Evolutionary conservation across 2,797 vertebrate species (phyloP).

Genomic region (Oreochromis mossambicus): DNA sequence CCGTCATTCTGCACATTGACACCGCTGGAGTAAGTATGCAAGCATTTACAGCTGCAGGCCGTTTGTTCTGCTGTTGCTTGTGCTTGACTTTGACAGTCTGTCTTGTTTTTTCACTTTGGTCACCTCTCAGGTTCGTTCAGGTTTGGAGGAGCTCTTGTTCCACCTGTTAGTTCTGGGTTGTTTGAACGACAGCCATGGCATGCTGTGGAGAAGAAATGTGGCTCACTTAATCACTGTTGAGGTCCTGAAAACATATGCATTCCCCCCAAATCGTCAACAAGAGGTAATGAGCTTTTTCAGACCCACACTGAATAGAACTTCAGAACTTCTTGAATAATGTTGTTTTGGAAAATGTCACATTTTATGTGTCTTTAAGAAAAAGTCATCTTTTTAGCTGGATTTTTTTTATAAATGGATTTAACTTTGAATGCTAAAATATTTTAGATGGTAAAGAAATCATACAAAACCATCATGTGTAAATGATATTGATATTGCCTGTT

Average conservation of each 20-base stretch:
- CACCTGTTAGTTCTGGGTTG: constrained; percentile 72
- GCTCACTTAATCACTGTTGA: constrained; percentile 74
- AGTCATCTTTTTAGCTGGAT: neutral
- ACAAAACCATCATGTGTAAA: neutral
- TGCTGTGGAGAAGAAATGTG: constrained; percentile 74
- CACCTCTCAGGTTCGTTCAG: constrained; percentile 64
- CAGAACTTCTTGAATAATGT: neutral
- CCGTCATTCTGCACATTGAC: constrained; percentile 76
- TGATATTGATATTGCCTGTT: neutral
- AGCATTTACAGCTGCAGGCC: neutral
- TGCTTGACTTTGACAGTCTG: neutral
- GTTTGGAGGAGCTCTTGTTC: constrained; percentile 77
- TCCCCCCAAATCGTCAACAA: constrained; percentile 27
- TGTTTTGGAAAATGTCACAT: neutral
- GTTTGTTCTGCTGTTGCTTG: neutral
- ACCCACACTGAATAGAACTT: neutral
- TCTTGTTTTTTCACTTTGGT: neutral
- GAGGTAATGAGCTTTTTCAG: constrained; percentile 55
- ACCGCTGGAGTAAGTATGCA: constrained; percentile 62
- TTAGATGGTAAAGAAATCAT: fast-evolving
- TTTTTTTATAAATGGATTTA: neutral
- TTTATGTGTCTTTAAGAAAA: neutral
- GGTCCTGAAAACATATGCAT: constrained; percentile 48
- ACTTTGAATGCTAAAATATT: neutral
- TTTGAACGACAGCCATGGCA: constrained; percentile 71